Conservation (phyloP, 1,140 invertebrate genomes). For the Trissolcus basalis region DNA sequence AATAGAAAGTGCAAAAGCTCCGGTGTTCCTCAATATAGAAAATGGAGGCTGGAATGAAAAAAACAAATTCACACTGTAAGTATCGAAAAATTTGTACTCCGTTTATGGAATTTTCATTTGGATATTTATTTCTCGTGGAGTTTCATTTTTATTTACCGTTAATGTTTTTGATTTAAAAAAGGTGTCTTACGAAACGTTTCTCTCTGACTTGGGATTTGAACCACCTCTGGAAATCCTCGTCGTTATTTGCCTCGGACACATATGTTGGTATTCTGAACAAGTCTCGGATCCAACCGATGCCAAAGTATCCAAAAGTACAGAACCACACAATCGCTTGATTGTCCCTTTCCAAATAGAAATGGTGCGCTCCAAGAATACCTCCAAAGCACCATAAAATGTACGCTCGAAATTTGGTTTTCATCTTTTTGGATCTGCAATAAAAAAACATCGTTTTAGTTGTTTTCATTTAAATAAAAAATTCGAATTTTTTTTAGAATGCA, state of each 20-base stretch:
- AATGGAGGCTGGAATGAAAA: constrained; percentile 85
- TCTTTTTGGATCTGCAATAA: background rate
- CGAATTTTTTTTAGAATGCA: too few species aligned
- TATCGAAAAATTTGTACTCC: background rate
- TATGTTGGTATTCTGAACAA: constrained; percentile 90
- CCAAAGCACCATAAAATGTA: constrained; percentile 92
- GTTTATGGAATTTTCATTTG: background rate
- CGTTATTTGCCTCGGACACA: constrained; percentile 90
- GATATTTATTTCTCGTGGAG: background rate
- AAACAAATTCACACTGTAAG: background rate
- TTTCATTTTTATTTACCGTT: constrained; percentile 76
- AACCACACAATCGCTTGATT: constrained; percentile 93
- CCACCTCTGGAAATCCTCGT: constrained; percentile 81
- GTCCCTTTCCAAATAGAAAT: constrained; percentile 91
- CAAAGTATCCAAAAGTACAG: constrained; percentile 88
- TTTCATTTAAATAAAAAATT: too few species aligned
- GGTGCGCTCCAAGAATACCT: constrained; percentile 91
- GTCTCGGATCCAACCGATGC: constrained; percentile 90
- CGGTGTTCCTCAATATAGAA: constrained; percentile 84
- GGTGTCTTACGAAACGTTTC: background rate
- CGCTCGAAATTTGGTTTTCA: constrained; percentile 71
- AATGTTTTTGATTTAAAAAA: constrained; percentile 71
- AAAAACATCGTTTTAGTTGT: too few species aligned
- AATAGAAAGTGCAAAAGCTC: constrained; percentile 86
- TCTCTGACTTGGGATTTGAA: constrained; percentile 79